Evolutionary conservation across 2,888 invertebrate genomes (phyloP).

Genomic region (Syrista parreyssii): DNA sequence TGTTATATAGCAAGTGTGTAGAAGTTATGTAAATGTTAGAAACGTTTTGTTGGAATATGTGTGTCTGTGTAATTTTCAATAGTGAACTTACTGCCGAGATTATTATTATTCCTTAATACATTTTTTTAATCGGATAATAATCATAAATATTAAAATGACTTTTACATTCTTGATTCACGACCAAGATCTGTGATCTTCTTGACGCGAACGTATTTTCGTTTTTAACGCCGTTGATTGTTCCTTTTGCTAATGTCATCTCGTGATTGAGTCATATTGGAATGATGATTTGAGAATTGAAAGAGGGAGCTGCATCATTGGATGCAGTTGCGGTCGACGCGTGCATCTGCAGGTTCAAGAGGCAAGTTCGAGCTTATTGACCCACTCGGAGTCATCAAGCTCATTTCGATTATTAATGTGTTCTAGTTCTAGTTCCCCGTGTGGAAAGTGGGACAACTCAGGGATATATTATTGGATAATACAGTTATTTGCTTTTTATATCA

Average conservation of each 20-base stretch:
- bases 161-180: not conserved
- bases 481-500: not conserved
- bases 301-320: not conserved
- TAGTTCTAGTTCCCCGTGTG: not conserved
- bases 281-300: not conserved
- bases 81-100: not conserved
- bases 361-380: constrained; percentile 10
- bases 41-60: not conserved
- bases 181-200: not conserved
- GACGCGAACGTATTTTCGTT: not conserved
- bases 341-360: not conserved
- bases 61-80: not conserved
- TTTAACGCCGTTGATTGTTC: not conserved
- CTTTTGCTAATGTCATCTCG: not conserved
- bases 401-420: not conserved
- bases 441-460: not conserved
- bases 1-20: not conserved
- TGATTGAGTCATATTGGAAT: not conserved
- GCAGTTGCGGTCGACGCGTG: not conserved
- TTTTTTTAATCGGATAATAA: not conserved
- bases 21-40: not conserved
- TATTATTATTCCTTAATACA: not conserved
- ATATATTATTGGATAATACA: not conserved
- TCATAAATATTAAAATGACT: not conserved
- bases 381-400: not conserved